phyloP scores from a whole-genome alignment of 2,888 invertebrate species.

The Odontothrips loti region DNA sequence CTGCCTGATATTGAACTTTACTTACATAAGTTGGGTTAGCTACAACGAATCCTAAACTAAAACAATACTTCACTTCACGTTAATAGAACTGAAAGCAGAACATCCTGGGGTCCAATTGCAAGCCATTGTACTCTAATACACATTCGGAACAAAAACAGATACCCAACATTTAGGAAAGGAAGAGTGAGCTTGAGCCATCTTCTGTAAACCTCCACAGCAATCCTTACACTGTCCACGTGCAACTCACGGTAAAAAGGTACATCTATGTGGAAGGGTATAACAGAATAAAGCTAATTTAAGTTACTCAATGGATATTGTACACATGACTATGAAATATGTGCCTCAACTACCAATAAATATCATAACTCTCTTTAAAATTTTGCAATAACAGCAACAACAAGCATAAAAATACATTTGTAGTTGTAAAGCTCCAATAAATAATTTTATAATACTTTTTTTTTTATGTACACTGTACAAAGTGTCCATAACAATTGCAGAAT shows the following conservation, averaged over 20 bases:
- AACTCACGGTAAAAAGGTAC: not conserved
- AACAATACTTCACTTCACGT: no score
- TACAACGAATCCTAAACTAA: no score
- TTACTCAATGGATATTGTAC: not conserved
- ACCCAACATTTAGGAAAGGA: no score
- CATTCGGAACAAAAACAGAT: no score
- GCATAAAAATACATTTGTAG: conserved; percentile 25
- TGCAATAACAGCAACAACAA: conserved; percentile 24
- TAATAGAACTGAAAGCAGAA: no score
- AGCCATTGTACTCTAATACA: no score
- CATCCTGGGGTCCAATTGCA: no score
- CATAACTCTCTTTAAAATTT: conserved; percentile 21
- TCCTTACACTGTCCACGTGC: not conserved
- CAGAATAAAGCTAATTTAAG: not conserved
- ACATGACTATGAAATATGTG: not conserved
- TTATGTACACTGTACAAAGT: conserved; percentile 23
- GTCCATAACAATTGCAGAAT: not conserved
- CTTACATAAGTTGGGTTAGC: no score
- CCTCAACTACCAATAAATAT: conserved; percentile 13
- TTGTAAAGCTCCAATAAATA: conserved; percentile 9
- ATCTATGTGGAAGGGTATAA: not conserved
- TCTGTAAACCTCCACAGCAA: not conserved
- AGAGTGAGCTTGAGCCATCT: not conserved
- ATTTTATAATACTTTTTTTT: conserved; percentile 1
- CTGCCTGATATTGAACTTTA: no score